phyloP scores from a whole-genome alignment of 1,140 invertebrate genomes.

The Cherax destructor region DNA sequence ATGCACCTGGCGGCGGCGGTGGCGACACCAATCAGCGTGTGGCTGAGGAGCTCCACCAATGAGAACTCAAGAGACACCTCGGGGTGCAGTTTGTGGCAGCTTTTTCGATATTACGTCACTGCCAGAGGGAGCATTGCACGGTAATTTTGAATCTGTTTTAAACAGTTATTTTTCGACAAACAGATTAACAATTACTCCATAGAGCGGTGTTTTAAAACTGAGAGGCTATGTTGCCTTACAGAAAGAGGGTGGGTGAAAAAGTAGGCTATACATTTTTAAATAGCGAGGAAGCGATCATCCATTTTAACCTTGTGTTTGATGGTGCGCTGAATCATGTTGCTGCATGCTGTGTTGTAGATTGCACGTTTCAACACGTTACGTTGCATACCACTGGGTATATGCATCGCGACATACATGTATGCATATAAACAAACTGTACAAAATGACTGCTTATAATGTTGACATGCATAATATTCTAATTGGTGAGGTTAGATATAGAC shows the following conservation, averaged over 20 bases:
- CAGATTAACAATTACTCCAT: too few species aligned
- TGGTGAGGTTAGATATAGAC: too few species aligned
- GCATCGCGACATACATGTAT: too few species aligned
- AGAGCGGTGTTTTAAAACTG: too few species aligned
- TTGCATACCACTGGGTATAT: not conserved
- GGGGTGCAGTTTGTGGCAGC: constrained; percentile 34
- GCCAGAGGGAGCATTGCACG: not conserved
- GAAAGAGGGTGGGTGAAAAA: too few species aligned
- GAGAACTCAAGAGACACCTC: not conserved
- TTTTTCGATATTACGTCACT: constrained; percentile 51
- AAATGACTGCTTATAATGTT: too few species aligned
- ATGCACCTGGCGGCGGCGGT: constrained; percentile 45
- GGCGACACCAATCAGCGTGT: constrained; percentile 6
- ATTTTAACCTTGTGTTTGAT: not conserved
- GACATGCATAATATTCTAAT: too few species aligned
- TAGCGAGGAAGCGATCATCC: not conserved
- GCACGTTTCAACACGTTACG: not conserved
- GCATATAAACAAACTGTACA: too few species aligned
- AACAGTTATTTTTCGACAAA: too few species aligned
- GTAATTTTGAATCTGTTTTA: not conserved
- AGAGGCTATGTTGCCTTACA: too few species aligned
- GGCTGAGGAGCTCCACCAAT: not conserved
- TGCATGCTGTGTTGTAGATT: not conserved
- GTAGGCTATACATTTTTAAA: too few species aligned
- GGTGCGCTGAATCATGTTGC: not conserved